Evolutionary conservation across 2,797 vertebrate species (phyloP).

Genomic region (Silurus aristotelis): DNA sequence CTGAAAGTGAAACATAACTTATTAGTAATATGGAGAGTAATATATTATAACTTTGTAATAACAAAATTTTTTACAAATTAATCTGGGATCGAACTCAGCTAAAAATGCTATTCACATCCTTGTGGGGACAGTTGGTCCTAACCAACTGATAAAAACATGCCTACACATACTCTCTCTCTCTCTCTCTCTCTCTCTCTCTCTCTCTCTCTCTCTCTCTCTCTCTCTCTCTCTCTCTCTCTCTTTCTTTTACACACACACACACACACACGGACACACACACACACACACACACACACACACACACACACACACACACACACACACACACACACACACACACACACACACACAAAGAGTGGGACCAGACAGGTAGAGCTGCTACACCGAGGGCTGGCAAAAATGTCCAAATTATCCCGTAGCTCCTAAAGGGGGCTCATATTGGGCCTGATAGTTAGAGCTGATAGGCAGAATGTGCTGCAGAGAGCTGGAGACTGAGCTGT

Average conservation of each 20-base stretch:
- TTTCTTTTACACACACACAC: not conserved
- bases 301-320: constrained; percentile 18
- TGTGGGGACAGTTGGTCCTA: not conserved
- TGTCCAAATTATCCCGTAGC: constrained; percentile 44
- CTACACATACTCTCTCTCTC: not conserved
- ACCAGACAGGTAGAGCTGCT: constrained; percentile 35
- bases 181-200: too few relatives aligned
- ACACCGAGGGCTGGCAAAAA: constrained; percentile 39
- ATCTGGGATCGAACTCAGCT: too few relatives aligned
- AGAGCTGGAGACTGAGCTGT: constrained; percentile 13
- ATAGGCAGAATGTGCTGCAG: constrained; percentile 36
- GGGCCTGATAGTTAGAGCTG: constrained; percentile 37
- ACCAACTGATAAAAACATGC: not conserved
- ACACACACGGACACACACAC: constrained; percentile 15
- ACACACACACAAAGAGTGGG: constrained; percentile 14
- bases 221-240: too few relatives aligned
- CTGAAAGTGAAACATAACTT: not conserved
- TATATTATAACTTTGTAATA: too few relatives aligned
- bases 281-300: constrained; percentile 9
- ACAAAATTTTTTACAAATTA: too few relatives aligned
- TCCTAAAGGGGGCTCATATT: constrained; percentile 37
- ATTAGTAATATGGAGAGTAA: too few relatives aligned
- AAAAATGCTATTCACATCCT: not conserved
- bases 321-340: constrained; percentile 16
- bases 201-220: too few relatives aligned